phyloP scores from a whole-genome alignment of 1,140 invertebrate genomes.

The Caerostris darwini region DNA sequence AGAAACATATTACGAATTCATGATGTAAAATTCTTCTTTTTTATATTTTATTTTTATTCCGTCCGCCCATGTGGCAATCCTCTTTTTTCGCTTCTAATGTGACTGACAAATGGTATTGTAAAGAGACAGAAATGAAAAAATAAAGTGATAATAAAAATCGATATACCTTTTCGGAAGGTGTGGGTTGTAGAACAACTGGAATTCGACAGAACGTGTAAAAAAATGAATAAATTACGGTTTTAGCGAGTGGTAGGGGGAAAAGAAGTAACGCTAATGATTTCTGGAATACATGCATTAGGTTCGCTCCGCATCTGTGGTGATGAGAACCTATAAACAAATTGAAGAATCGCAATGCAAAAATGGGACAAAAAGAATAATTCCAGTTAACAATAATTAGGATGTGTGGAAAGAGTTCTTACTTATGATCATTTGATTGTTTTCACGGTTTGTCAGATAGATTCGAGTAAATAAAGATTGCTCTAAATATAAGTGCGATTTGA shows the following conservation, averaged over 20 bases:
- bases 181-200: background rate
- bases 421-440: too few species aligned
- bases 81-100: background rate
- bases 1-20: constrained; percentile 27
- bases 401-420: too few species aligned
- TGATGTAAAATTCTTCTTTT: background rate
- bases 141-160: background rate
- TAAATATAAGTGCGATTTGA: too few species aligned
- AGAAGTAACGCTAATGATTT: background rate
- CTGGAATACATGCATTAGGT: background rate
- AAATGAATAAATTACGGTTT: background rate
- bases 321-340: background rate
- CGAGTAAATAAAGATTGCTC: too few species aligned
- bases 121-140: background rate
- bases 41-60: too few species aligned
- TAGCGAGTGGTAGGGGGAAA: background rate
- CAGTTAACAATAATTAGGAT: background rate
- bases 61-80: too few species aligned
- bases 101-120: constrained; percentile 5
- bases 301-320: too few species aligned
- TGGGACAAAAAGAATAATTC: background rate
- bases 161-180: background rate
- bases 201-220: background rate
- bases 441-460: too few species aligned
- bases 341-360: background rate